These are phyloP conservation scores for Drosophila paramelanica DNA, from an alignment of 2,888 invertebrate genomes.

Conservation along the genomic window DNA sequence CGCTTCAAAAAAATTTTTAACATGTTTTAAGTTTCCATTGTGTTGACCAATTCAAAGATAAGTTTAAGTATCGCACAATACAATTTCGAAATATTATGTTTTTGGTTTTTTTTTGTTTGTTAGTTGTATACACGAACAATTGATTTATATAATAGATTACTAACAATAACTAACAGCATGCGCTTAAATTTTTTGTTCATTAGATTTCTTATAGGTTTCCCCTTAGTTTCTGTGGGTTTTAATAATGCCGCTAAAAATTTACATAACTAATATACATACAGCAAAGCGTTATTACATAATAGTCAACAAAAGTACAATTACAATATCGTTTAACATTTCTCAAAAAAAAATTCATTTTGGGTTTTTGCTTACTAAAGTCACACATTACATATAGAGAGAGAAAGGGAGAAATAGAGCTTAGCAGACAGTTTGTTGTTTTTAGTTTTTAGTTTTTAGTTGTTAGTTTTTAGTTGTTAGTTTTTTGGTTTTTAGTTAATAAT, in stretches of 20 bases:
- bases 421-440: slow-evolving; percentile 39
- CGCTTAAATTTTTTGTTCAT: slow-evolving; percentile 26
- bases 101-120: slow-evolving; percentile 20
- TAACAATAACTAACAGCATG: slow-evolving; percentile 79
- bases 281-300: slow-evolving; percentile 79
- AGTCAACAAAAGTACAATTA: slow-evolving; percentile 82
- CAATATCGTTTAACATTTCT: slow-evolving; percentile 55
- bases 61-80: slow-evolving; percentile 25
- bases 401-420: slow-evolving; percentile 49
- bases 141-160: slow-evolving; percentile 61
- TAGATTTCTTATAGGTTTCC: too few relatives aligned
- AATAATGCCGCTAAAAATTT: slow-evolving; percentile 63
- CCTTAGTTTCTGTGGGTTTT: slow-evolving; percentile 27
- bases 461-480: slow-evolving; percentile 10
- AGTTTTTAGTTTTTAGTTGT: slow-evolving; percentile 2
- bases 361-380: slow-evolving; percentile 43
- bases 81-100: slow-evolving; percentile 49
- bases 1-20: slow-evolving; percentile 40
- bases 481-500: slow-evolving; percentile 12
- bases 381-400: slow-evolving; percentile 28
- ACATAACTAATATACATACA: slow-evolving; percentile 79
- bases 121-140: slow-evolving; percentile 56
- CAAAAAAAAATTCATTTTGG: slow-evolving; percentile 32
- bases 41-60: slow-evolving; percentile 45
- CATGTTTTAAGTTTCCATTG: slow-evolving; percentile 10